Evolutionary conservation across 1,140 invertebrate genomes (phyloP), one percentile per base, ranked within the genome.

Genomic region (Harlomillsia oculata): DNA sequence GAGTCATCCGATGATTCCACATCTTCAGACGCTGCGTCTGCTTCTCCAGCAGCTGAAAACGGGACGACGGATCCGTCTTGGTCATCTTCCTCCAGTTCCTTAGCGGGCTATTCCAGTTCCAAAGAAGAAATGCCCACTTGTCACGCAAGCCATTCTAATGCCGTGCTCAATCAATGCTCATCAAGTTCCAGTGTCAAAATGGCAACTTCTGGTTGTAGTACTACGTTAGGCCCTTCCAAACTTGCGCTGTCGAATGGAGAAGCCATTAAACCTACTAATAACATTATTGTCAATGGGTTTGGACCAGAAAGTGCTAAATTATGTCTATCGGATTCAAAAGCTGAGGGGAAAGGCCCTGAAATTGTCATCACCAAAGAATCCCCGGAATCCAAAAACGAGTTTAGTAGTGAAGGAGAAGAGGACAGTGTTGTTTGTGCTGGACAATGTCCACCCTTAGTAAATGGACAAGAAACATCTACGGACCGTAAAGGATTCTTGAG

Each of bases 21-120:
- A 13, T 62, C 64, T 1, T 59, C 56, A 8, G 64, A 65, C 28
- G 53, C 53, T 2, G 64, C 64, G 5, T 59, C 56, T n/a, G 64
- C 64, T 0, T 56, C 55, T 18, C 60, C 64, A 0, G 60, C 60
- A 6, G 55, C 58, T 0, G 60, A 60, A 46, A 59, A 59, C 18
- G 64, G 64, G 23, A 65, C 64, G 6, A 65, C 64, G 5, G 64
- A 65, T 23, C 64, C 64, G 1, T 59, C 56, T 4, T 65, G 64
- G 64, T 62, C 60, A 5, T 60, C 58, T 25, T 59, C 55, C 9
- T 59, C 59, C 23, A 52, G 44, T 18, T 56, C 39, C 16, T 36
- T 61, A 0, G 59, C 49, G 1, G 62, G 62, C 18, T 59, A 59
- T 26, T 55, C 56, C 0, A 59, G 56, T 43, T 56, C 49, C 21